Conservation (phyloP, 2,113 vertebrate genomes). For the Gadus macrocephalus region DNA sequence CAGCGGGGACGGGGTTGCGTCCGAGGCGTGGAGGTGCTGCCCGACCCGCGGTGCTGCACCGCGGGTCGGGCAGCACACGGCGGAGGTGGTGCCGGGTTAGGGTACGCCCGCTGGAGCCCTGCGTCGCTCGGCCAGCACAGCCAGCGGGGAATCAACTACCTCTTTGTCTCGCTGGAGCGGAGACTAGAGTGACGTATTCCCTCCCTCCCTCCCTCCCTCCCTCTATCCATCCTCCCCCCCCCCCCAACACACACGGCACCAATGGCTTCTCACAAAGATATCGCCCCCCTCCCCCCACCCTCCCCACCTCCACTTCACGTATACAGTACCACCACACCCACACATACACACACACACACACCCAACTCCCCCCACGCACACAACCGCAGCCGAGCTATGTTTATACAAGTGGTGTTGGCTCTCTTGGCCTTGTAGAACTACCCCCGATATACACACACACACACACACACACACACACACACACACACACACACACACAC, state of each 20-base stretch:
- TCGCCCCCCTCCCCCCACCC: neutral
- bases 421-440: neutral
- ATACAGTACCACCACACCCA: neutral
- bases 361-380: neutral
- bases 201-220: neutral
- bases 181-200: conserved; percentile 25
- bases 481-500: too few species aligned
- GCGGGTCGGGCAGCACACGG: too few species aligned
- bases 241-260: neutral
- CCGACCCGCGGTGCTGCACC: too few species aligned
- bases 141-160: conserved; percentile 12
- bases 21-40: neutral
- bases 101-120: neutral
- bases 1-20: too few species aligned
- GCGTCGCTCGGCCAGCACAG: neutral
- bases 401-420: conserved; percentile 9
- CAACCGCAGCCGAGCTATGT: neutral
- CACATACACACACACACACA: neutral
- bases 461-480: neutral
- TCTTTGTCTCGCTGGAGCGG: conserved; percentile 53
- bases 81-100: too few species aligned
- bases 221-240: conserved; percentile 2
- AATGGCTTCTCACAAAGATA: conserved; percentile 2
- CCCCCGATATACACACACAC: neutral
- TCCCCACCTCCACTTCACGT: neutral